Evolutionary conservation across 1,140 invertebrate species (phyloP), one percentile per base, ranked within the genome.

Genomic region (Brachystomella parvula): DNA sequence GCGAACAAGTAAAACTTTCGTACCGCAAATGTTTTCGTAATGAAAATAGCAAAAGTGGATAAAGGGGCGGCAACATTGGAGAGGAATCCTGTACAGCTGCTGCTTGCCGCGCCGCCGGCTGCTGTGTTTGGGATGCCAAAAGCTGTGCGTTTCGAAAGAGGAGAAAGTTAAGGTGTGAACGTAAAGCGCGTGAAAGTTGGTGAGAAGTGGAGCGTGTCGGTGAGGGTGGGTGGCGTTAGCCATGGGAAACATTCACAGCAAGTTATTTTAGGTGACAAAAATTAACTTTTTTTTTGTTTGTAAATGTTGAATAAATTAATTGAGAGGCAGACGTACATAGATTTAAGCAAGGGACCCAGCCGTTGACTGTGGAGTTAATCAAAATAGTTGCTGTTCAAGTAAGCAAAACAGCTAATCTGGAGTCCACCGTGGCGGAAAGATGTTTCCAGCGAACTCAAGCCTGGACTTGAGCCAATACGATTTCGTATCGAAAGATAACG

Each of bases 401-500:
- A 12, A 17, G 49, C 9, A 17, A 17, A 9, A 53, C 6, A 15
- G 49, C 9, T 26, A 53, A 53, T 15, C 49, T 15, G 49, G 12
- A 53, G 49, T 19, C 49, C 24, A 53, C 12, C 49, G 12, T 6
- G 19, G 30, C 21, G 44, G 12, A 19, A 74, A 68, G 71, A 83
- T 84, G 83, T 83, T 82, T 77, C 79, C 81, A 66, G 80, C 80
- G 74, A 78, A 81, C 72, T 78, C 79, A 63, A 79, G 79, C 66
- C 76, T 77, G 65, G 78, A 81, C 75, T 84, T 86, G 79, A 83
- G 83, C 75, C 84, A 84, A 76, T 93, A 92, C 80, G 89, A 93
- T 80, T 93, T 94, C 78, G 84, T 86, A 75, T 89, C 89, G 76
- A 87, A 87, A 74, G 90, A 93, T 77, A 94, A 93, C 80, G 83